Conservation (phyloP, 2,113 vertebrate genomes). For the Gadus macrocephalus region DNA sequence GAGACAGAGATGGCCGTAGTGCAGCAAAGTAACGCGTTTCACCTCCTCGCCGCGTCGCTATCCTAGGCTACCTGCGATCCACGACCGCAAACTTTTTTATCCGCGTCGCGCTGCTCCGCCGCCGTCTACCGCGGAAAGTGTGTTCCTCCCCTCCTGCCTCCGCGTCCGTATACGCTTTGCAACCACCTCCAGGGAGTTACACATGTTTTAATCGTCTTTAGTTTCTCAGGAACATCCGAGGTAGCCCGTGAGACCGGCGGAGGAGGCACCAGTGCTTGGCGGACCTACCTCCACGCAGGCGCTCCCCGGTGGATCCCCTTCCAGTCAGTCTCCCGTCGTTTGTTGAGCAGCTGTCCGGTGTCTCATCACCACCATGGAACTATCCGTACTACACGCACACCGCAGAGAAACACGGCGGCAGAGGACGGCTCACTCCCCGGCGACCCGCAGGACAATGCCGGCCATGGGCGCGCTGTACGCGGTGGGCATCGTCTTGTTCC, state of each 20-base stretch:
- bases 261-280: conserved; percentile 22
- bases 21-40: background rate
- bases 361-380: conserved; percentile 49
- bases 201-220: conserved; percentile 34
- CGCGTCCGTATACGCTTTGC: background rate
- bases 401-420: conserved; percentile 22
- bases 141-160: no score
- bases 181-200: conserved; percentile 7
- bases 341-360: background rate
- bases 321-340: background rate
- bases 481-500: conserved; percentile 56
- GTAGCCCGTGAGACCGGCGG: conserved; percentile 34
- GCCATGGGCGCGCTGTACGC: conserved; percentile 30
- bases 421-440: conserved; percentile 10
- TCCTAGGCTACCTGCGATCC: conserved; percentile 4
- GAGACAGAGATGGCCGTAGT: conserved; percentile 11
- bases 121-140: background rate
- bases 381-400: conserved; percentile 21
- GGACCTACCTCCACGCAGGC: conserved; percentile 34
- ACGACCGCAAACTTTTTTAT: conserved; percentile 51
- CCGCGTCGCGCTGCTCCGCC: background rate
- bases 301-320: conserved; percentile 29
- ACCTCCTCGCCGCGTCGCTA: background rate
- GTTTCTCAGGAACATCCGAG: conserved; percentile 33
- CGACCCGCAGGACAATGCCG: conserved; percentile 24